phyloP scores from a whole-genome alignment of 1,140 invertebrate species.

The Drosophila nannoptera region DNA sequence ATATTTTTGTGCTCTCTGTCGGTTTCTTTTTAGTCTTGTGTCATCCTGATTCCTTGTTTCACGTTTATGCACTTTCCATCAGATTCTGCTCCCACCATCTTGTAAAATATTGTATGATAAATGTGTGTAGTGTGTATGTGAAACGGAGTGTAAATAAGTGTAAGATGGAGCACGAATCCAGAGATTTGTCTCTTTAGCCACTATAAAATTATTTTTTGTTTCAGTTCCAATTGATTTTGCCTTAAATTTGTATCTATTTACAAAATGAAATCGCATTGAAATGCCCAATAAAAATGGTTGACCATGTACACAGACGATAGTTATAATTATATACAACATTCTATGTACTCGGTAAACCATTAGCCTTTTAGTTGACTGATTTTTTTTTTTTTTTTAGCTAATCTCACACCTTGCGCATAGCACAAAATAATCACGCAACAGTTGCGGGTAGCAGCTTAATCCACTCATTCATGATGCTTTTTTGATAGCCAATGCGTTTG shows the following conservation, averaged over 20 bases:
- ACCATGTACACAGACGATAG: constrained; percentile 52
- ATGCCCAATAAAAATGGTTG: constrained; percentile 58
- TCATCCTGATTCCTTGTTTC: not conserved
- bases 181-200: constrained; percentile 21
- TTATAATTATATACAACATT: constrained; percentile 3
- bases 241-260: constrained; percentile 46
- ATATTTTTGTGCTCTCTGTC: not conserved
- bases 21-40: not conserved
- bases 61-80: not conserved
- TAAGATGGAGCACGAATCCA: constrained; percentile 11
- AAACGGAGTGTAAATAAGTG: constrained; percentile 30
- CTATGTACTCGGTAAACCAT: constrained; percentile 9
- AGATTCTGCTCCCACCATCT: not conserved
- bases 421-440: too few species aligned
- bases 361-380: not conserved
- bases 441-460: constrained; percentile 53
- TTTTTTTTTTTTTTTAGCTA: not conserved
- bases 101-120: constrained; percentile 44
- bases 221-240: constrained; percentile 40
- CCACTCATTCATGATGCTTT: constrained; percentile 63
- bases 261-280: constrained; percentile 16
- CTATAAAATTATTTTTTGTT: constrained; percentile 11
- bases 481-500: constrained; percentile 55
- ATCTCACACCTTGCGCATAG: too few species aligned
- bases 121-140: constrained; percentile 3